Base-by-base conservation (phyloP, 2,888 invertebrate genomes). In the Meganola albula region DNA sequence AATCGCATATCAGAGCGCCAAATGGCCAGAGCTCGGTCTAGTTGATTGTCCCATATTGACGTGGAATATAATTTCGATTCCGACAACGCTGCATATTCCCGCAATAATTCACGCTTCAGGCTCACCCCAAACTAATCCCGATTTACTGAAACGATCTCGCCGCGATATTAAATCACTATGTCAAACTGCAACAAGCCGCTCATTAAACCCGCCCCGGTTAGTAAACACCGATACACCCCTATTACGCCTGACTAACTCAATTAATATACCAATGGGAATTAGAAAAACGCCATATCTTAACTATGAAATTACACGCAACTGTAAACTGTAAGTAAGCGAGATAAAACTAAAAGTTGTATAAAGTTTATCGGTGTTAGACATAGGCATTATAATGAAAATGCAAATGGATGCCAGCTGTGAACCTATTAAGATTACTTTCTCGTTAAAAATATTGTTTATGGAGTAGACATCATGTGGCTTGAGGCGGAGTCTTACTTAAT, bases 141-240 rank as follows among this genome's bases (percentile, higher is more conserved):
- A 74, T 74, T 74, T 74, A 76, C 67, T 75, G 75, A 72, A 79
- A 74, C 79, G 74, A 79, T 74, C 73, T 66, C 62, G 70, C 55
- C 44, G 46, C 71, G 66, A 74, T 75, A 78, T 74, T 82, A 80
- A 79, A 82, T 83, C 79, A 80, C 74, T 74, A 69, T 75, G 80
- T 83, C 78, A 79, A 74, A 77, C 73, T 78, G 74, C 74, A 75
- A 74, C 79, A 70, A 73, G 73, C 74, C 71, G 63, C 74, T 77
- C 77, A 80, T 79, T 83, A 80, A 72, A 63, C 63, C 66, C 59
- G 58, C 62, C 63, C 63, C 58, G 56, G 64, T 63, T 63, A 58
- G 62, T 65, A 68, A 71, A 70, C 65, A 71, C 63, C 57, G 63
- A 69, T 71, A 70, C 67, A 61, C 61, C 67, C 62, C 63, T 61